Percentiles rank a stretch among this genome's conserved stretches.
These are phyloP conservation scores for Noturus placidus DNA, from an alignment of 2,113 vertebrate genomes.

Conservation along the genomic window DNA sequence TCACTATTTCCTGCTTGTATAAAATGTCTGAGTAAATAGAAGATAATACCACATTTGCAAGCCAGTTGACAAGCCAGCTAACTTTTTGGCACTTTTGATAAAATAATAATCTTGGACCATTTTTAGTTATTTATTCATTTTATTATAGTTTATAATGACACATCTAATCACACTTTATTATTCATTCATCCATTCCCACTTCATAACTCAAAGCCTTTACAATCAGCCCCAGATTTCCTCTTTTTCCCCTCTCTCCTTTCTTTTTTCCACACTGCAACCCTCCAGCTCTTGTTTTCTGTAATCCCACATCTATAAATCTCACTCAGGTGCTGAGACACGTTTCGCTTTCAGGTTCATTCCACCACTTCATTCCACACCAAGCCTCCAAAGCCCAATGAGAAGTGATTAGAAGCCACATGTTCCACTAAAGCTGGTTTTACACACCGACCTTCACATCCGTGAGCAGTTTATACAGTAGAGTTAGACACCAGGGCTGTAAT, in stretches of 20 bases:
- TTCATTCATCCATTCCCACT: not conserved
- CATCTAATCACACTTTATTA: not conserved
- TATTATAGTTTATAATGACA: not conserved
- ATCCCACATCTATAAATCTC: conserved; percentile 7
- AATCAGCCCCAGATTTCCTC: not conserved
- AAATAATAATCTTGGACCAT: not conserved
- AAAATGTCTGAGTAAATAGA: not conserved
- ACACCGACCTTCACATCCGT: not conserved
- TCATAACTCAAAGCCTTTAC: not conserved
- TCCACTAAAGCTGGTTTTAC: conserved; percentile 1
- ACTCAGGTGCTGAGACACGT: not conserved
- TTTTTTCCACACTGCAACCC: not conserved
- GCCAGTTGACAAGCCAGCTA: not conserved
- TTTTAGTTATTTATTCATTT: not conserved
- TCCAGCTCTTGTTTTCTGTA: not conserved
- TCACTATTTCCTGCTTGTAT: no score
- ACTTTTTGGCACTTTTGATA: not conserved
- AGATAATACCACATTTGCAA: not conserved
- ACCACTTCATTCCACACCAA: not conserved
- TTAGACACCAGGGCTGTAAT: not conserved
- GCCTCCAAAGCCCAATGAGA: not conserved
- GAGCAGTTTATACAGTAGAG: not conserved
- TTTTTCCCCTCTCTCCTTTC: fast-evolving
- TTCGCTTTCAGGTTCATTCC: not conserved
- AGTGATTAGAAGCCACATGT: not conserved